Base-by-base conservation (phyloP, 1,140 invertebrate species). In the Ruditapes philippinarum region DNA sequence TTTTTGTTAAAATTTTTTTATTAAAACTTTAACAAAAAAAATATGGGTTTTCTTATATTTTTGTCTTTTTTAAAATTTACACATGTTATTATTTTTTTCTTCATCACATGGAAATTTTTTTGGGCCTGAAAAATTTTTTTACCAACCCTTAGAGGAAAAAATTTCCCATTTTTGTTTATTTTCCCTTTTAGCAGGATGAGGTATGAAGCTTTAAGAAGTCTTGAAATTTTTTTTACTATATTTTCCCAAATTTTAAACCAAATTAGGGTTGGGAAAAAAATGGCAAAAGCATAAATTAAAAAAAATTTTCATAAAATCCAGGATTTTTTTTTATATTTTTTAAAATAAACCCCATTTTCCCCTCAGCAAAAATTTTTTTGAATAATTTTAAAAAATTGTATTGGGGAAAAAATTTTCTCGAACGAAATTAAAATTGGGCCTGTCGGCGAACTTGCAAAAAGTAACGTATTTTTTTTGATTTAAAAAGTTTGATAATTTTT, bases 111-210 rank as follows among this genome's bases (percentile, higher is more conserved):
- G 88, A n/a, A n/a, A n/a, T n/a, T n/a, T n/a, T 31, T 93, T 91
- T 45, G 38, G 65, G 3, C 92, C 92, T 28, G 91, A 91, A n/a
- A 80, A 91, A 38, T 93, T 93, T 89, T 54, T 60, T 4, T 85
- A 88, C 14, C 76, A 57, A n/a, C 25, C 57, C n/a, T 36, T 62
- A 28, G 51, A 86, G 22, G 87, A 76, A 68, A 91, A 94, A n/a
- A n/a, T n/a, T n/a, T n/a, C n/a, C 83, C 86, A 91, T 7, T 94
- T 88, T 68, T 89, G 83, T 60, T 86, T 60, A 19, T 49, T 86
- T 5, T 70, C 83, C 22, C 76, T 86, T 62, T 86, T 70, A 5
- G 83, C 83, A 28, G 83, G 83, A 1, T n/a, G 0, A 86, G 83
- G 83, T 86, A 74, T 28, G 3, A 60, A 25, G 5, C 9, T 3